These are phyloP conservation scores for Macrosiphum euphorbiae DNA, from an alignment of 2,888 invertebrate species.

Conservation along the genomic window DNA sequence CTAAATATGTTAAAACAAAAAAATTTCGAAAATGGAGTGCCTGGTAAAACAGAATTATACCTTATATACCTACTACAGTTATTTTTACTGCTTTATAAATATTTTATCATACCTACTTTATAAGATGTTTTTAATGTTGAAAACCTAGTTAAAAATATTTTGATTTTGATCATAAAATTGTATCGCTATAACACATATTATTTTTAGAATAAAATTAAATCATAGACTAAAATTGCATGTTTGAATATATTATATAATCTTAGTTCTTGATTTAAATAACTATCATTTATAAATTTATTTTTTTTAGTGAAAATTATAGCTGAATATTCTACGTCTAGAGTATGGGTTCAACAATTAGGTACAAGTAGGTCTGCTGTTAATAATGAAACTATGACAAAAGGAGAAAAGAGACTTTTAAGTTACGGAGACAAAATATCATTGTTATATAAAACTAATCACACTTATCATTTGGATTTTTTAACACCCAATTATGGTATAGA, in stretches of 20 bases:
- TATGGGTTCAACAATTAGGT: constrained; percentile 78
- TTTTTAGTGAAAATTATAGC: constrained; percentile 67
- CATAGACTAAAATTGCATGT: background rate
- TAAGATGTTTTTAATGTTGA: background rate
- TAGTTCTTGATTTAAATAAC: background rate
- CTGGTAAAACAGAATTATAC: no score
- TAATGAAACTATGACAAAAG: constrained; percentile 78
- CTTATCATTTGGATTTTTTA: constrained; percentile 78
- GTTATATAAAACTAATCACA: constrained; percentile 70
- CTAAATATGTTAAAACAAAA: no score
- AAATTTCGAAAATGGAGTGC: no score
- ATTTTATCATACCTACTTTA: no score
- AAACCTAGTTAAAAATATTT: background rate
- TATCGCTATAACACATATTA: background rate
- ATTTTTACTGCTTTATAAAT: no score
- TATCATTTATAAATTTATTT: background rate
- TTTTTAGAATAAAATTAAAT: background rate
- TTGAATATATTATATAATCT: background rate
- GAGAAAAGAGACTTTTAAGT: constrained; percentile 75
- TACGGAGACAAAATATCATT: constrained; percentile 75
- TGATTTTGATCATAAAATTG: background rate
- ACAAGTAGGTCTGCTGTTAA: constrained; percentile 80
- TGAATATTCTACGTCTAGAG: constrained; percentile 69
- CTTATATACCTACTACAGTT: no score
- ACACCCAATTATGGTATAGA: constrained; percentile 71